Evolutionary conservation across 1,140 invertebrate genomes (phyloP).

Genomic region (Listronotus oregonensis): DNA sequence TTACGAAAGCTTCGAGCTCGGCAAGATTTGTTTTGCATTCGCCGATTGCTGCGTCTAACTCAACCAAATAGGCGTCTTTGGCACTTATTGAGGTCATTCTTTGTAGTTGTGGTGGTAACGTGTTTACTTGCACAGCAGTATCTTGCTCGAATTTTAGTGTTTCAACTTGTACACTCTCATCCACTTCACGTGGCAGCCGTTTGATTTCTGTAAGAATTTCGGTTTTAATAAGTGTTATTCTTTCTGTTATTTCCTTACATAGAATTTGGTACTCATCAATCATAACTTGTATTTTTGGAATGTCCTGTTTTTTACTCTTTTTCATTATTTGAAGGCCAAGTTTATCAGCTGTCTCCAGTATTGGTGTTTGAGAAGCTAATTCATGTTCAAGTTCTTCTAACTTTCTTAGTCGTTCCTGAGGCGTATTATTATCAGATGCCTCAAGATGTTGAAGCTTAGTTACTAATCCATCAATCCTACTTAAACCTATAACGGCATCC

Average conservation of each 20-base stretch:
- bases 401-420: conserved; percentile 56
- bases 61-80: conserved; percentile 77
- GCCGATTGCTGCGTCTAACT: conserved; percentile 69
- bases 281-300: conserved; percentile 63
- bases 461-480: conserved; percentile 70
- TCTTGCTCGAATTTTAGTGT: conserved; percentile 77
- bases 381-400: conserved; percentile 63
- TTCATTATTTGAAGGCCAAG: conserved; percentile 65
- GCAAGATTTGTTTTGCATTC: conserved; percentile 65
- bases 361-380: conserved; percentile 60
- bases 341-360: conserved; percentile 63
- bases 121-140: conserved; percentile 78
- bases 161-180: conserved; percentile 71
- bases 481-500: conserved; percentile 69
- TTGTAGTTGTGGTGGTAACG: conserved; percentile 62
- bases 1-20: conserved; percentile 61
- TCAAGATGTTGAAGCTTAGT: conserved; percentile 71
- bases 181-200: conserved; percentile 55
- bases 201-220: conserved; percentile 56
- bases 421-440: conserved; percentile 55
- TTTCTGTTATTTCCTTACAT: conserved; percentile 66
- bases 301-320: conserved; percentile 61
- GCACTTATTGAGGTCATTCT: conserved; percentile 70
- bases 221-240: conserved; percentile 60
- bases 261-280: conserved; percentile 71